phyloP scores from a whole-genome alignment of 2,797 vertebrate species.

The Pampus argenteus region DNA sequence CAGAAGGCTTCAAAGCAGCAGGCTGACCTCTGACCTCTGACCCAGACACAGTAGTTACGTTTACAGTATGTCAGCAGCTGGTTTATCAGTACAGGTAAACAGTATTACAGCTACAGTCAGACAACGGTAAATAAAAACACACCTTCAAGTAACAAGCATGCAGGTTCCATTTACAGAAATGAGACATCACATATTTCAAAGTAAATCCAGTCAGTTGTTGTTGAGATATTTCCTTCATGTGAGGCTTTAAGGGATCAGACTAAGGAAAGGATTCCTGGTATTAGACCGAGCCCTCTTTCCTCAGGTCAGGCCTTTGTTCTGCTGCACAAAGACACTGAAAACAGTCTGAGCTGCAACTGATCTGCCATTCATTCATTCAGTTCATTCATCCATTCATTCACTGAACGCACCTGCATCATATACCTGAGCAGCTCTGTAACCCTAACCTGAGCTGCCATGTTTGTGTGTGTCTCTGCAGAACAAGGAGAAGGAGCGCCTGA shows the following conservation, averaged over 20 bases:
- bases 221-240: too few relatives aligned
- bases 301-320: slow-evolving; percentile 5
- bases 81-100: too few relatives aligned
- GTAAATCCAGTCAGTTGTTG: too few relatives aligned
- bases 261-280: slow-evolving; percentile 12
- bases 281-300: not conserved
- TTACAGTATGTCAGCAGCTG: too few relatives aligned
- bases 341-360: not conserved
- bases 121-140: too few relatives aligned
- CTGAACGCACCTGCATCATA: slow-evolving; percentile 1
- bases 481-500: slow-evolving; percentile 91
- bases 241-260: not conserved
- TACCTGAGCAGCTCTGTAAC: too few relatives aligned
- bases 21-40: not conserved
- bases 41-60: too few relatives aligned
- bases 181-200: too few relatives aligned
- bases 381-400: not conserved
- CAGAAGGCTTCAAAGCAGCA: not conserved
- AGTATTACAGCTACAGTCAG: too few relatives aligned
- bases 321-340: not conserved
- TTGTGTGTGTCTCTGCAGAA: slow-evolving; percentile 74
- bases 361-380: not conserved
- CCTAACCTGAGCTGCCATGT: not conserved
- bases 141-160: too few relatives aligned
- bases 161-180: too few relatives aligned